Percentiles rank a stretch among this genome's conserved stretches.
Conservation (phyloP, 2,797 vertebrate species). For the Sebastes goodei region DNA sequence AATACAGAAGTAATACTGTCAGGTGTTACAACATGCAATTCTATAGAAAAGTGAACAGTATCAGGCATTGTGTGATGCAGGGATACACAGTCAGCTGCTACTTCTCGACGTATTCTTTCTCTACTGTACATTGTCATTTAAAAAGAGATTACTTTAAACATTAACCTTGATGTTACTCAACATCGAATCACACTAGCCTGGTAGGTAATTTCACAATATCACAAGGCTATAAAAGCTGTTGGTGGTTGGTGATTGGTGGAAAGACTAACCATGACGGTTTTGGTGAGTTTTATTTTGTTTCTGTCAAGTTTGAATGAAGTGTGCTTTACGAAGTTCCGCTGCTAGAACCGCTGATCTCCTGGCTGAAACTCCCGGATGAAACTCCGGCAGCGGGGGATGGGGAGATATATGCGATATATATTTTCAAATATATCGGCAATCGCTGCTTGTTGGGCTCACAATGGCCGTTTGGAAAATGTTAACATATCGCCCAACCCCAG, state of each 20-base stretch:
- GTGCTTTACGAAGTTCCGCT: too few species aligned
- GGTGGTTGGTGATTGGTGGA: too few species aligned
- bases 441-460: too few species aligned
- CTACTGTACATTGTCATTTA: background rate
- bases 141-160: background rate
- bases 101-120: background rate
- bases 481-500: too few species aligned
- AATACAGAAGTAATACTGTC: background rate
- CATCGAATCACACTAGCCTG: background rate
- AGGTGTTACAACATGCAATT: background rate
- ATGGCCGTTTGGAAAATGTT: too few species aligned
- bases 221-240: background rate
- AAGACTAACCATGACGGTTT: too few species aligned
- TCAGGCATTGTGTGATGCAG: background rate
- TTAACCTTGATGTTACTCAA: background rate
- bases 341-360: accelerated
- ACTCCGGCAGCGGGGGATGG: too few species aligned
- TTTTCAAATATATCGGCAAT: too few species aligned
- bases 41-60: background rate
- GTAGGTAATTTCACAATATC: background rate
- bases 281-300: too few species aligned
- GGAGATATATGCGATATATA: too few species aligned
- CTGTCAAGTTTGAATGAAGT: too few species aligned
- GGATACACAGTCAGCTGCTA: background rate
- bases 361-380: too few species aligned